Conservation (phyloP, 2,113 vertebrate species). For the Alces alces region DNA sequence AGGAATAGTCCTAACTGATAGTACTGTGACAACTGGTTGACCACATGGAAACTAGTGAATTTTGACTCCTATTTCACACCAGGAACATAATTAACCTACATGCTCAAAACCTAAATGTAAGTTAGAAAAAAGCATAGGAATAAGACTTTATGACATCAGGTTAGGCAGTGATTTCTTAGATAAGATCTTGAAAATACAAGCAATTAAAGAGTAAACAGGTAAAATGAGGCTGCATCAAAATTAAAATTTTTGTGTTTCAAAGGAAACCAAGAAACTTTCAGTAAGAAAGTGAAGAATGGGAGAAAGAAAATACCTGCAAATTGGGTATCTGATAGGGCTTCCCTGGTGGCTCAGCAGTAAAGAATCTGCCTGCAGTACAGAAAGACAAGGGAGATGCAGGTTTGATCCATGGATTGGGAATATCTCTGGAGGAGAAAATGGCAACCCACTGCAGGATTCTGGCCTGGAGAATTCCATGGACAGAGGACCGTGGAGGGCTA, state of each 20-base stretch:
- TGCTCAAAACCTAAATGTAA: background rate
- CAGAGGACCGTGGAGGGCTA: background rate
- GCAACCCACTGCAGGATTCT: background rate
- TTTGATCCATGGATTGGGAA: background rate
- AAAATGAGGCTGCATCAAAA: background rate
- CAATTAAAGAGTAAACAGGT: background rate
- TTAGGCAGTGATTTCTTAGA: background rate
- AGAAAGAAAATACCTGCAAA: background rate
- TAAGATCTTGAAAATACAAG: background rate
- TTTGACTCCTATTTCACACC: background rate
- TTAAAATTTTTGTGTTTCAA: background rate
- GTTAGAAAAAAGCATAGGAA: background rate
- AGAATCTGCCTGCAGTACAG: background rate
- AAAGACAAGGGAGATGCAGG: background rate
- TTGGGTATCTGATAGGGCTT: background rate
- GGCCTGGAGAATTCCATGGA: background rate
- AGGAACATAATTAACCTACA: background rate
- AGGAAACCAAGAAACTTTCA: background rate
- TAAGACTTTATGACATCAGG: background rate
- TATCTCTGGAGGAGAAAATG: background rate
- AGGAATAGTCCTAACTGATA: background rate
- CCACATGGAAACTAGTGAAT: background rate
- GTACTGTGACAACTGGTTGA: background rate
- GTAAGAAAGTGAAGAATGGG: background rate
- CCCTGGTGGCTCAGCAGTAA: background rate